These are phyloP conservation scores for Gopherus flavomarginatus DNA, from an alignment of 2,113 vertebrate genomes.

Conservation along the genomic window DNA sequence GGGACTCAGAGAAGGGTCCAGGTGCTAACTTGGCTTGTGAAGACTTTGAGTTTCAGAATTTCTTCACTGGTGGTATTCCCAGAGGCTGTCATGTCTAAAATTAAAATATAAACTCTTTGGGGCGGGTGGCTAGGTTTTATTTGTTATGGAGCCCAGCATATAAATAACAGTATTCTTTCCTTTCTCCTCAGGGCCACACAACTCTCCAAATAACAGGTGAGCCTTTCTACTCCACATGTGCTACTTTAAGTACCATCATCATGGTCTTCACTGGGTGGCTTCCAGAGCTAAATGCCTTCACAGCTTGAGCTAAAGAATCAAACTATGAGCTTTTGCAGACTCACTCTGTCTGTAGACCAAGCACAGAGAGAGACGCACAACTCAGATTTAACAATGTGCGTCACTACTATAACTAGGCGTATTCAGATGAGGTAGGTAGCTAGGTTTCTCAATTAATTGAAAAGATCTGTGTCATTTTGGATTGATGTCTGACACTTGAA, in stretches of 20 bases:
- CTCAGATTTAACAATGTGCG: constrained; percentile 16
- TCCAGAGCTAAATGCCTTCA: neutral
- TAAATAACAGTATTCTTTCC: neutral
- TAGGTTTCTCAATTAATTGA: neutral
- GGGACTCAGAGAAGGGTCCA: neutral
- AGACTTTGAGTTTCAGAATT: neutral
- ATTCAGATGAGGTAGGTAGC: constrained; percentile 31
- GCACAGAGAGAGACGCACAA: neutral
- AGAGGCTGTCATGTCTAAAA: neutral
- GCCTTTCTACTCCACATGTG: neutral
- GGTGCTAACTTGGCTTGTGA: neutral
- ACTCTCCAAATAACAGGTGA: neutral
- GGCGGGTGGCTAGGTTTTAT: neutral
- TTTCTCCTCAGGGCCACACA: neutral
- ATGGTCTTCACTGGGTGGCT: neutral
- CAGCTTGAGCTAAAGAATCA: neutral
- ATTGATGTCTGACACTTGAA: neutral
- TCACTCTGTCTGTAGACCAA: neutral
- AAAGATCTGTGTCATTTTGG: constrained; percentile 18
- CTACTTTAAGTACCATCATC: neutral
- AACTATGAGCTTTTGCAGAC: neutral
- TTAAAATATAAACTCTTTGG: neutral
- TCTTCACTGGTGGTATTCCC: neutral
- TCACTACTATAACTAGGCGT: constrained; percentile 17
- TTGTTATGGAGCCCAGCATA: neutral